Evolutionary conservation across 2,888 invertebrate genomes (phyloP), one percentile per base, ranked within the genome.

Genomic region (Oligia fasciuncula): DNA sequence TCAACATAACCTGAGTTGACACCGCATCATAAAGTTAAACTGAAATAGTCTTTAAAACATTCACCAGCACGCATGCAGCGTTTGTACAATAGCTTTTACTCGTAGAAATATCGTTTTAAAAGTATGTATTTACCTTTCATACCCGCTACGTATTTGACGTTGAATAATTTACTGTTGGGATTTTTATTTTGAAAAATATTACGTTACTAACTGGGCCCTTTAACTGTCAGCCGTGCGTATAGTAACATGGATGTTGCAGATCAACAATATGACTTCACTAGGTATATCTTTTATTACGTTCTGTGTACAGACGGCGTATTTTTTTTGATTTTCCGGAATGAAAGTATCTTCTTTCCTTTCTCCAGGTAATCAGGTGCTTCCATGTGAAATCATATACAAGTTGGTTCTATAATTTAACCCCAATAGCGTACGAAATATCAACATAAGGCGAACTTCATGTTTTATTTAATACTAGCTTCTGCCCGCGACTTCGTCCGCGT

Each of bases 41-140:
- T 62, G 49, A 69, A 81, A 81, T 46, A 67, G 13, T 14, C 60
- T 76, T 60, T 51, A 66, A 29, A 75, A 71, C 43, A 66, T 83
- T 62, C 77, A 43, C 62, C 3, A 35, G 49, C 71, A 76, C 77
- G 81, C 35, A 46, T 23, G 23, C 51, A 63, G 4, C 46, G 46
- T 69, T 63, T 49, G 3, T 5, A 11, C 14, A 11, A 6, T 14
- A 40, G 19, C 40, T 57, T 67, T 76, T 57, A n/a, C 19, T 62
- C 35, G 35, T 11, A 57, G 40, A 68, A 77, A 72, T 19, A 68
- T 77, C 0, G 40, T 71, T 66, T 54, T 17, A 35, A 68, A 76
- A 62, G 17, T 63, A 63, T 57, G 29, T 29, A 1, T 29, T 29
- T 62, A 54, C 46, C 46, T 66, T 70, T 81, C 4, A 5, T 40